Conservation (phyloP, 1,140 invertebrate genomes). For the Drosophila asahinai region DNA sequence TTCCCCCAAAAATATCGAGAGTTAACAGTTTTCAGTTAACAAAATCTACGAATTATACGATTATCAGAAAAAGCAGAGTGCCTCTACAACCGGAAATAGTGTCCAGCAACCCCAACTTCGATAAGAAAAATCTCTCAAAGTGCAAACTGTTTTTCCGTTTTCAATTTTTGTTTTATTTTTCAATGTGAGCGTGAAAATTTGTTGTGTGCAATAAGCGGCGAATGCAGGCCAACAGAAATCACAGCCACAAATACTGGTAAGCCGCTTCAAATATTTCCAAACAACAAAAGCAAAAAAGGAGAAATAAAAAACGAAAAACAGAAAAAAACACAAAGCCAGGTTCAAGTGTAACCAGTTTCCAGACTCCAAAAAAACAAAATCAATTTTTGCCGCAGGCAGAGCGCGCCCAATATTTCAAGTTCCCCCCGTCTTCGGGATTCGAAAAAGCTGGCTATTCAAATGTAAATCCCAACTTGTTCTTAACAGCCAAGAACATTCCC, state of each 20-base stretch:
- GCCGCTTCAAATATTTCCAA: conserved; percentile 66
- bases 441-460: conserved; percentile 53
- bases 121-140: conserved; percentile 26
- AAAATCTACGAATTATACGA: conserved; percentile 1
- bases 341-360: conserved; percentile 82
- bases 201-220: conserved; percentile 71
- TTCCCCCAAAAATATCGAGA: conserved; percentile 9
- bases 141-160: conserved; percentile 19
- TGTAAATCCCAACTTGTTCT: conserved; percentile 74
- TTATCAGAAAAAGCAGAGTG: not conserved
- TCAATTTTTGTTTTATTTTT: conserved; percentile 44
- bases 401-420: conserved; percentile 60
- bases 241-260: conserved; percentile 40
- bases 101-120: no score
- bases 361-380: conserved; percentile 38
- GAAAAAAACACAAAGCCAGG: conserved; percentile 48
- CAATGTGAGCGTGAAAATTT: conserved; percentile 51
- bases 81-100: no score
- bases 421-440: conserved; percentile 40
- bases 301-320: conserved; percentile 12
- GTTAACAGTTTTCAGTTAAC: not conserved
- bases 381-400: conserved; percentile 39
- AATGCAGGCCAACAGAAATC: conserved; percentile 65
- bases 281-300: conserved; percentile 31
- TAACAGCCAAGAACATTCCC: conserved; percentile 33